Percentiles rank a stretch among this genome's conserved stretches.
Evolutionary conservation across 2,113 vertebrate species (phyloP).

Genomic region (Alligator sinensis): DNA sequence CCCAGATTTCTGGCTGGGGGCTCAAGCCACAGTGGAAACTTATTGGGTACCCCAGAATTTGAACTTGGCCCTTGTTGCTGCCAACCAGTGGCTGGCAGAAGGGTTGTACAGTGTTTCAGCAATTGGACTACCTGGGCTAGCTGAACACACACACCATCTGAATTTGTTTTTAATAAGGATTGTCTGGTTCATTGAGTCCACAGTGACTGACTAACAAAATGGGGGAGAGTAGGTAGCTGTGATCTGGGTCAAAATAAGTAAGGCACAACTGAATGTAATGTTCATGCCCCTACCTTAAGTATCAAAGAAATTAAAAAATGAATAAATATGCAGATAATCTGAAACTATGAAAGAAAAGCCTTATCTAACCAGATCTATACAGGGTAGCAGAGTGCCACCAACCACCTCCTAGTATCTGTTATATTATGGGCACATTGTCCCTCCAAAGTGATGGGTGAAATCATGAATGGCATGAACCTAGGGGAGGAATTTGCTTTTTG

Average conservation of each 20-base stretch:
- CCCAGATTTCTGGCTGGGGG: too few species aligned
- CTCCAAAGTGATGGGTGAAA: not conserved
- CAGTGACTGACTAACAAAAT: not conserved
- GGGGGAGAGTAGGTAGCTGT: not conserved
- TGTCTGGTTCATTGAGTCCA: not conserved
- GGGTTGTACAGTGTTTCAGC: not conserved
- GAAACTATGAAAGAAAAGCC: not conserved
- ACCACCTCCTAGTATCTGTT: not conserved
- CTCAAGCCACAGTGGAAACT: too few species aligned
- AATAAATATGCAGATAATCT: not conserved
- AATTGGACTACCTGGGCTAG: conserved; percentile 32
- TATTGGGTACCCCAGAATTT: too few species aligned
- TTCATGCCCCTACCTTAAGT: not conserved
- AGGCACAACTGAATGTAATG: not conserved
- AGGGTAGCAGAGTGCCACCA: not conserved
- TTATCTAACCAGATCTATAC: not conserved
- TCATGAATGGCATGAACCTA: not conserved
- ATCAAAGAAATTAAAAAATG: not conserved
- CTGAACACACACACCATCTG: not conserved
- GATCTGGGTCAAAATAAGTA: conserved; percentile 7
- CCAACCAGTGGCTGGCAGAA: too few species aligned
- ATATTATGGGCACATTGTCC: not conserved
- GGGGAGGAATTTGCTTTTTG: not conserved
- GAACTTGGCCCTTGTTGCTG: too few species aligned
- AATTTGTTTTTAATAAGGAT: conserved; percentile 42